Evolutionary conservation across 2,888 invertebrate species (phyloP).

Genomic region (Erebia ligea): DNA sequence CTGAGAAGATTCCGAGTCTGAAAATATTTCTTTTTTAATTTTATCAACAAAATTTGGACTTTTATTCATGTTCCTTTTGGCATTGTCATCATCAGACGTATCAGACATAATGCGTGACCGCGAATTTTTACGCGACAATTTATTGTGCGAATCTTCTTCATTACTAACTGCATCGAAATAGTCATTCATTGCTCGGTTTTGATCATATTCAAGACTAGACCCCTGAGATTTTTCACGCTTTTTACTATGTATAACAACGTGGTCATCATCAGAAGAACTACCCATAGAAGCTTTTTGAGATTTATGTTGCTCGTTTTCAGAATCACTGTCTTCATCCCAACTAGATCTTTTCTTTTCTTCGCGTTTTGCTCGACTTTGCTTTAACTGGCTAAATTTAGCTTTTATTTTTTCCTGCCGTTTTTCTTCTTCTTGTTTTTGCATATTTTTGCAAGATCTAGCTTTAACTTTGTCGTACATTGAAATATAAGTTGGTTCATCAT

Average conservation of each 20-base stretch:
- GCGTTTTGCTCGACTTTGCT: constrained; percentile 93
- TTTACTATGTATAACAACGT: constrained; percentile 66
- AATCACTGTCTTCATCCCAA: constrained; percentile 94
- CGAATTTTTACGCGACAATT: constrained; percentile 86
- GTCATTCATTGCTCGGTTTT: constrained; percentile 72
- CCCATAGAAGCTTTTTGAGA: constrained; percentile 72
- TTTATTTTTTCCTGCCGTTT: constrained; percentile 93
- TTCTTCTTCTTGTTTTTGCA: constrained; percentile 95
- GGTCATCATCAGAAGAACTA: constrained; percentile 83
- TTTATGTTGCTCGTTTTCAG: constrained; percentile 78
- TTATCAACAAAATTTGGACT: constrained; percentile 63
- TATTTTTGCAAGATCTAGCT: constrained; percentile 95
- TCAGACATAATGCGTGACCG: constrained; percentile 90
- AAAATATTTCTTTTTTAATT: constrained; percentile 84
- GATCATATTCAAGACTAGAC: constrained; percentile 62
- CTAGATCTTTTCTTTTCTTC: constrained; percentile 96
- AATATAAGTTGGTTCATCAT: constrained; percentile 94
- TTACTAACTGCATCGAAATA: constrained; percentile 75
- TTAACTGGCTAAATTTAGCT: constrained; percentile 94
- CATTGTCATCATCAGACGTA: constrained; percentile 88
- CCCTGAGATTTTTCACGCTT: constrained; percentile 75
- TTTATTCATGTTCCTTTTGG: constrained; percentile 78
- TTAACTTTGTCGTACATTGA: constrained; percentile 99
- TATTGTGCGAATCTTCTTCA: constrained; percentile 79
- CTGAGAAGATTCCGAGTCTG: constrained; percentile 63